Base-by-base conservation (phyloP, 1,140 invertebrate species). In the Thaumetopoea pityocampa region DNA sequence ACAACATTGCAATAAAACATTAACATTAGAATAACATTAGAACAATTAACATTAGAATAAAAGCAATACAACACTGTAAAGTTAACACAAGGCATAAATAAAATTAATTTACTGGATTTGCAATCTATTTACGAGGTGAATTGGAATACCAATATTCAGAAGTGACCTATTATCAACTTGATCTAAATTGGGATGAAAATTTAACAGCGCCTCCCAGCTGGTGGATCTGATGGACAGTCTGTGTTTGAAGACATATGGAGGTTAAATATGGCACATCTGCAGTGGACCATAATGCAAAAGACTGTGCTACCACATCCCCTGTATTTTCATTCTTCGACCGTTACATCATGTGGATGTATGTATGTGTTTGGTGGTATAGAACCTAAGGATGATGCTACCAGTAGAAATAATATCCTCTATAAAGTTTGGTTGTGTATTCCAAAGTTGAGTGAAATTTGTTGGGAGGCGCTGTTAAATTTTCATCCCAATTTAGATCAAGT, bases 251-350 rank as follows among this genome's bases (percentile, higher is more conserved):
- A 96, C 69, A 79, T 96, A 17, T 97, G 95, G 95, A 88, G 88
- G 59, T 68, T 97, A 16, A 89, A 94, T 69, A 71, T 97, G 38
- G 76, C 80, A 7, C 89, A 88, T 7, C 73, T 92, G 16, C 88
- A 92, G 54, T 97, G 95, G 95, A 88, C 87, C 6, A 85, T 87
- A 47, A 88, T 96, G 60, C 77, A 83, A 43, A 88, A 87, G 24
- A 89, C 89, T 38, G 59, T 66, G 4, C 70, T 94, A 29, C 92
- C 93, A 2, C 70, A 87, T 40, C 90, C 92, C 2, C 78, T 94
- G 9, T 96, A 95, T 82, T 97, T 97, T 67, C 95, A 97, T 80
- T 93, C 93, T 0, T 90, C 92, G 3, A 87, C 92, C 5, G 85
- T 95, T 2, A 93, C 93, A 17, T 89, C 92, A 4, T 88, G 91